Conservation (phyloP, 2,113 vertebrate species). For the Sialia sialis region DNA sequence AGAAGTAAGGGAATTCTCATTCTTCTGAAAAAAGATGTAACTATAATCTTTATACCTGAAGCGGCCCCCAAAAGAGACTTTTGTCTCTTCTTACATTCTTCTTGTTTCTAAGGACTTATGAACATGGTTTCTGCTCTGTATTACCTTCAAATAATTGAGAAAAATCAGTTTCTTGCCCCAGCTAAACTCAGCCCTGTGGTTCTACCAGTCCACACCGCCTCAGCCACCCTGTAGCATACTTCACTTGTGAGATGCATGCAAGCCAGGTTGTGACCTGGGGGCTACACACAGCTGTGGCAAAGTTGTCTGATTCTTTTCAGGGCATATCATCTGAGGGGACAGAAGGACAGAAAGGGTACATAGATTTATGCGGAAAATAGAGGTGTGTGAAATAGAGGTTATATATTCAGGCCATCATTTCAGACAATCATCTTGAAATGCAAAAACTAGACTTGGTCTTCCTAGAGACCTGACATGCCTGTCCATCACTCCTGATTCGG, state of each 20-base stretch:
- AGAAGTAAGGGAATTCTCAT: background rate
- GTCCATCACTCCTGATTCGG: background rate
- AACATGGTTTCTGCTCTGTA: background rate
- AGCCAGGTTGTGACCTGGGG: background rate
- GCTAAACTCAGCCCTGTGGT: background rate
- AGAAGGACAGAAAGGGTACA: background rate
- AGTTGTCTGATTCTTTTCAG: background rate
- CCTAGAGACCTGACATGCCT: background rate
- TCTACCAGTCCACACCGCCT: background rate
- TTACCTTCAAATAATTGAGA: background rate
- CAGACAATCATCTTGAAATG: background rate
- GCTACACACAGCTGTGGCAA: background rate
- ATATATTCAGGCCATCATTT: background rate
- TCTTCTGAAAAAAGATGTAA: background rate
- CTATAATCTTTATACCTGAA: background rate
- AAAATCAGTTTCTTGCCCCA: background rate
- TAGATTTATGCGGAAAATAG: background rate
- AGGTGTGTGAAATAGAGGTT: background rate
- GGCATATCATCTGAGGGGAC: background rate
- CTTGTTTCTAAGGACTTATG: background rate
- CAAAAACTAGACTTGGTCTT: background rate
- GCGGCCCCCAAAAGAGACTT: background rate
- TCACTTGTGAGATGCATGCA: background rate
- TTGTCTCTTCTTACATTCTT: background rate
- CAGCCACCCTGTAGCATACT: background rate